Conservation (phyloP, 2,888 invertebrate genomes). For the Macrosiphum euphorbiae region DNA sequence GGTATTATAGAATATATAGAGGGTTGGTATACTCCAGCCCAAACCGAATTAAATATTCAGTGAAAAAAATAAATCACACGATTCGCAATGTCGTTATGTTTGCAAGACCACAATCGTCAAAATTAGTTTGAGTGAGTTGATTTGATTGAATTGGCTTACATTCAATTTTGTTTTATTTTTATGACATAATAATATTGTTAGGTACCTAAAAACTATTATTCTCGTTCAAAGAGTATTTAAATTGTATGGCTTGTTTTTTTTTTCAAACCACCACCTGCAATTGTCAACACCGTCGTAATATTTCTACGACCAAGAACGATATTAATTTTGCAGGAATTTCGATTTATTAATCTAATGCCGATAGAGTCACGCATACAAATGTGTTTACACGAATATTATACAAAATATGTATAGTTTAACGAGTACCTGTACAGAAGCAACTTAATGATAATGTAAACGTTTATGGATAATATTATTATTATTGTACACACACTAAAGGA, state of each 20-base stretch:
- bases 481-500: not conserved
- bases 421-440: not conserved
- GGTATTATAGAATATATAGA: no score
- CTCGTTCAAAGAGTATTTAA: not conserved
- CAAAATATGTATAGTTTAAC: not conserved
- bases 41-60: not conserved
- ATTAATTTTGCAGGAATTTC: not conserved
- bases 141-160: not conserved
- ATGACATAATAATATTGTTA: not conserved
- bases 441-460: not conserved
- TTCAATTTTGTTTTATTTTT: not conserved
- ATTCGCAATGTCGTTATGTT: not conserved
- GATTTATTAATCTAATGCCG: not conserved
- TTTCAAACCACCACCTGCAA: not conserved
- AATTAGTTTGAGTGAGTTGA: not conserved
- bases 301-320: not conserved
- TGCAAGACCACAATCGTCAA: not conserved
- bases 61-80: not conserved
- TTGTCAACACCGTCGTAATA: no score
- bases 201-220: not conserved
- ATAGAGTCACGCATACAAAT: not conserved
- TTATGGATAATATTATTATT: not conserved
- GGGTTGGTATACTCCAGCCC: no score
- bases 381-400: not conserved
- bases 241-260: not conserved